phyloP scores from a whole-genome alignment of 2,888 invertebrate genomes.

The Digitonthophagus gazella region DNA sequence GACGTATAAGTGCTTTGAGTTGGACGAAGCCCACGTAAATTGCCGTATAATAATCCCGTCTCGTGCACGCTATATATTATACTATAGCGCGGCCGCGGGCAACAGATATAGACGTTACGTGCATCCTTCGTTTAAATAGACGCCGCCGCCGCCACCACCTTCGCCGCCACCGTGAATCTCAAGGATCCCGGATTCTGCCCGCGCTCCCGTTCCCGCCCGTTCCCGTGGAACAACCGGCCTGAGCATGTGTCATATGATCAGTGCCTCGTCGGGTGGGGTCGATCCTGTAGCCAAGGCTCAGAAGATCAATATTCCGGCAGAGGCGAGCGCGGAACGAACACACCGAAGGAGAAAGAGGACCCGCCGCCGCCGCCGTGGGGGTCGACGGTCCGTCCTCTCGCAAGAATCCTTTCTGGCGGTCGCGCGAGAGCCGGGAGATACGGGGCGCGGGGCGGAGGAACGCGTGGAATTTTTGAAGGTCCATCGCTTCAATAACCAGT shows the following conservation, averaged over 20 bases:
- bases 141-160: background rate
- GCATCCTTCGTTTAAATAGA: no score
- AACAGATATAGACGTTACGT: background rate
- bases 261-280: slow-evolving; percentile 32
- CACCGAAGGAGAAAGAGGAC: slow-evolving; percentile 16
- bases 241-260: slow-evolving; percentile 28
- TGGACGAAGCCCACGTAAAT: background rate
- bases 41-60: background rate
- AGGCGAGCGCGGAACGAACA: slow-evolving; percentile 24
- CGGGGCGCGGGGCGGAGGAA: background rate
- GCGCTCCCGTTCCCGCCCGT: slow-evolving; percentile 23
- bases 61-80: background rate
- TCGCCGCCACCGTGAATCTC: background rate
- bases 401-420: background rate
- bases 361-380: slow-evolving; percentile 15
- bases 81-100: background rate
- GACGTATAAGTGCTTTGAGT: background rate
- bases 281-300: slow-evolving; percentile 33
- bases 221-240: slow-evolving; percentile 26
- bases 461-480: slow-evolving; percentile 7
- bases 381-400: slow-evolving; percentile 6
- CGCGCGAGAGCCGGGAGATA: background rate
- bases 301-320: slow-evolving; percentile 34
- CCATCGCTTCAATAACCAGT: slow-evolving; percentile 10
- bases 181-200: background rate